Percentiles rank a stretch among this genome's conserved stretches.
phyloP scores from a whole-genome alignment of 2,888 invertebrate genomes.

The Apodemia duryi region DNA sequence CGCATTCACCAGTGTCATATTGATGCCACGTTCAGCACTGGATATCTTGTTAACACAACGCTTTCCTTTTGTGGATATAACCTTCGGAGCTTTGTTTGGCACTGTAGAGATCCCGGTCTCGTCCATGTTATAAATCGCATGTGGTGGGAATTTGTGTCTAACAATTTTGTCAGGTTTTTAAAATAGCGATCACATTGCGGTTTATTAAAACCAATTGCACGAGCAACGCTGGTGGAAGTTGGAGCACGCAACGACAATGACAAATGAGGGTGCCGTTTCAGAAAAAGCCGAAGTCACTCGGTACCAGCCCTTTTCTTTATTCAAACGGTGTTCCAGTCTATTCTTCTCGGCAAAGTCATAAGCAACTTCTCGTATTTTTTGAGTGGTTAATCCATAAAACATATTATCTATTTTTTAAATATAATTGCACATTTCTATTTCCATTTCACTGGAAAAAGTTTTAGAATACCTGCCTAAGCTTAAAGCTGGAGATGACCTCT shows the following conservation, averaged over 20 bases:
- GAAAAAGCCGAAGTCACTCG: background rate
- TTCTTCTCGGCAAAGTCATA: constrained; percentile 5
- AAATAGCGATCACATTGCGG: constrained; percentile 26
- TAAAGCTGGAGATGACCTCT: constrained; percentile 3
- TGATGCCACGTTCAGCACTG: constrained; percentile 32
- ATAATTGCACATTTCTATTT: constrained; percentile 3
- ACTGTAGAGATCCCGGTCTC: constrained; percentile 30
- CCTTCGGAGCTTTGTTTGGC: constrained; percentile 25
- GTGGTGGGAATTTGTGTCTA: constrained; percentile 30
- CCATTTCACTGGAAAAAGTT: background rate
- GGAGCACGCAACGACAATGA: constrained; percentile 24
- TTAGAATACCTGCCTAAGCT: background rate
- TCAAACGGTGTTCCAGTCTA: background rate
- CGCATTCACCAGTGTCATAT: constrained; percentile 23
- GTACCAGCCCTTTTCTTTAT: constrained; percentile 6
- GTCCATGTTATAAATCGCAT: constrained; percentile 31
- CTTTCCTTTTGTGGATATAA: constrained; percentile 6
- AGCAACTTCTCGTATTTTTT: constrained; percentile 5
- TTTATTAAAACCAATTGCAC: constrained; percentile 27
- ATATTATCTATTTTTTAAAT: background rate
- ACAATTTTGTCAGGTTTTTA: constrained; percentile 26
- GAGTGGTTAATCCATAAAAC: background rate
- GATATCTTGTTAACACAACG: constrained; percentile 6
- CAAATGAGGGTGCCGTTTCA: constrained; percentile 1
- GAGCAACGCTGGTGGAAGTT: constrained; percentile 20